A percentile compares a stretch with the other conserved stretches of the same genome.
These are phyloP conservation scores for Drosophila bunnanda DNA, from an alignment of 2,888 invertebrate genomes.

Conservation along the genomic window DNA sequence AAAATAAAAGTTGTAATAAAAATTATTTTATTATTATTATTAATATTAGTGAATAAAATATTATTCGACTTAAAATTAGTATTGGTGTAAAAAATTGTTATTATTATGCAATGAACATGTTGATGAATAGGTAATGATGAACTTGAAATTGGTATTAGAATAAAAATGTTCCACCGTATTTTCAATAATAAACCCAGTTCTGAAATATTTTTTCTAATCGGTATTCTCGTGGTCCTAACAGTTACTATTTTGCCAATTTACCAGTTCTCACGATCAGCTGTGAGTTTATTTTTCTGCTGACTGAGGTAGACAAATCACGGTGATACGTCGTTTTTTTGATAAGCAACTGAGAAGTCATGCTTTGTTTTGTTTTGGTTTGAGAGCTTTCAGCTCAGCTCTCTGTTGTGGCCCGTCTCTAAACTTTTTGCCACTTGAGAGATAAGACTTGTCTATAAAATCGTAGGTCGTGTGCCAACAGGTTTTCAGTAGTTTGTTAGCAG, in stretches of 20 bases:
- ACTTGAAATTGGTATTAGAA: background rate
- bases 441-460: slow-evolving; percentile 26
- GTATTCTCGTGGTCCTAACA: background rate
- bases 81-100: no score
- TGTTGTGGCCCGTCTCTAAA: background rate
- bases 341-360: slow-evolving; percentile 22
- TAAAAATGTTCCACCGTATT: background rate
- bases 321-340: slow-evolving; percentile 7
- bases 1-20: no score
- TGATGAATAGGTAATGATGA: no score
- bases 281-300: slow-evolving; percentile 3
- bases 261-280: slow-evolving; percentile 3
- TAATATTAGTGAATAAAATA: no score
- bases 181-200: background rate
- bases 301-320: slow-evolving; percentile 1
- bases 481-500: slow-evolving; percentile 8
- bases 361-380: slow-evolving; percentile 33
- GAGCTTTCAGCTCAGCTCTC: background rate
- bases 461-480: background rate
- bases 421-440: slow-evolving; percentile 8
- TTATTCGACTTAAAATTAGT: no score
- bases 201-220: background rate
- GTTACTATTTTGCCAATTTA: background rate
- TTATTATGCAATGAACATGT: no score
- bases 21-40: no score